These are phyloP conservation scores for Nemapogon koenigi DNA, from an alignment of 2,888 invertebrate species.

Conservation along the genomic window DNA sequence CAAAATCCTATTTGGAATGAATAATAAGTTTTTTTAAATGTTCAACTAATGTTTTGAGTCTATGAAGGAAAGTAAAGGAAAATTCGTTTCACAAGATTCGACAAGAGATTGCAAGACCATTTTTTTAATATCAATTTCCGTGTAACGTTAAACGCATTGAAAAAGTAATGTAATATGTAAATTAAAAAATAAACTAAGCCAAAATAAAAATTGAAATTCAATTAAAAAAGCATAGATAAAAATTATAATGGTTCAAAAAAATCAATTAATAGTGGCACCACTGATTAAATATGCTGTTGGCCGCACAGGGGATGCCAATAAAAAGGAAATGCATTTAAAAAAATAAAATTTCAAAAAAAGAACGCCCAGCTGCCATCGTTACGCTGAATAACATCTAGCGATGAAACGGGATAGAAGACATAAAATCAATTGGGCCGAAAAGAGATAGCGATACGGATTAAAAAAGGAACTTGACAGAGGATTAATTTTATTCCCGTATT, in stretches of 20 bases:
- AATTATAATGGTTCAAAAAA: too few relatives aligned
- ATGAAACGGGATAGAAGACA: conserved; percentile 27
- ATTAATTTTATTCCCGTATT: conserved; percentile 53
- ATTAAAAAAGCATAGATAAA: too few relatives aligned
- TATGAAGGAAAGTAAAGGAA: too few relatives aligned
- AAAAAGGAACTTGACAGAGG: conserved; percentile 33
- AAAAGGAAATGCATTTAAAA: conserved; percentile 40
- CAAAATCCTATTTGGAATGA: background rate
- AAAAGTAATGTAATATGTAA: too few relatives aligned
- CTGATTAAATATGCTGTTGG: conserved; percentile 53
- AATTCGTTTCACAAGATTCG: too few relatives aligned
- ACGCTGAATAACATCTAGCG: conserved; percentile 32
- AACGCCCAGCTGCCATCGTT: conserved; percentile 55
- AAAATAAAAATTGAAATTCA: too few relatives aligned
- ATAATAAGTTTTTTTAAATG: background rate
- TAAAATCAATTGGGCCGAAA: conserved; percentile 22
- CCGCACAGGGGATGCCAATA: conserved; percentile 48
- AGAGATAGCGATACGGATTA: conserved; percentile 38
- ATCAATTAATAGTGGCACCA: conserved; percentile 16
- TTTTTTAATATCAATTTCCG: too few relatives aligned
- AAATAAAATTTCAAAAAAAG: conserved; percentile 40
- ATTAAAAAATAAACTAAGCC: too few relatives aligned
- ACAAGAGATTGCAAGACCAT: too few relatives aligned
- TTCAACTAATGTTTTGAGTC: background rate
- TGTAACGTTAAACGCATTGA: too few relatives aligned